Percentiles rank a stretch among this genome's conserved stretches.
Evolutionary conservation across 1,140 invertebrate genomes (phyloP).

Genomic region (Diprion similis): DNA sequence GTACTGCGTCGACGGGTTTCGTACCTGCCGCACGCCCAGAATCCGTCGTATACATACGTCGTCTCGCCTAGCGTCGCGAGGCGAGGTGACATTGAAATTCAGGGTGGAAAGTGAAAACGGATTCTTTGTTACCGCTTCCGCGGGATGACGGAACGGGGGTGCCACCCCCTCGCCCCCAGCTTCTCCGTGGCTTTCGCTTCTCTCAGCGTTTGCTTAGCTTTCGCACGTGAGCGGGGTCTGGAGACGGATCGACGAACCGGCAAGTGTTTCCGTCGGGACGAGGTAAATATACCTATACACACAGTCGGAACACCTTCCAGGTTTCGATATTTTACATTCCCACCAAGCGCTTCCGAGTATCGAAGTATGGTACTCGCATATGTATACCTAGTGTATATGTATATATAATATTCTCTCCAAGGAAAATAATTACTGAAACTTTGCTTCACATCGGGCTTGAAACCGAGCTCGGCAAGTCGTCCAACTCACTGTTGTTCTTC

Average conservation of each 20-base stretch:
- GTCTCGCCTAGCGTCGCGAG: constrained; percentile 17
- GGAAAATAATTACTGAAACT: too few species aligned
- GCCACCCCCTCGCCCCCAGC: neutral
- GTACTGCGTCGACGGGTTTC: constrained; percentile 28
- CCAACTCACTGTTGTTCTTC: too few species aligned
- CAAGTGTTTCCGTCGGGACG: neutral
- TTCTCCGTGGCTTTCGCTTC: neutral
- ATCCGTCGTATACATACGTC: constrained; percentile 39
- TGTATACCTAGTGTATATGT: too few species aligned
- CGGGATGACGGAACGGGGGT: neutral
- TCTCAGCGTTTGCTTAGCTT: constrained; percentile 4
- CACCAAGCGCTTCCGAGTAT: too few species aligned
- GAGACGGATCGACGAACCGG: neutral
- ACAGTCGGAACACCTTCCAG: too few species aligned
- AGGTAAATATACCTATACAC: too few species aligned
- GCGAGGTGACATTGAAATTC: constrained; percentile 39
- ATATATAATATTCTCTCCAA: too few species aligned
- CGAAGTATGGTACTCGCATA: too few species aligned
- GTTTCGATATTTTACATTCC: too few species aligned
- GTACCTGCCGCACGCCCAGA: constrained; percentile 26
- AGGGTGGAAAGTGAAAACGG: constrained; percentile 47
- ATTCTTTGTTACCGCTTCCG: constrained; percentile 28
- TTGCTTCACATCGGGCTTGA: too few species aligned
- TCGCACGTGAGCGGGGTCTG: neutral
- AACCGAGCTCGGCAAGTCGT: too few species aligned